Conservation (phyloP, 2,888 invertebrate species). For the Chrysolina americana region DNA sequence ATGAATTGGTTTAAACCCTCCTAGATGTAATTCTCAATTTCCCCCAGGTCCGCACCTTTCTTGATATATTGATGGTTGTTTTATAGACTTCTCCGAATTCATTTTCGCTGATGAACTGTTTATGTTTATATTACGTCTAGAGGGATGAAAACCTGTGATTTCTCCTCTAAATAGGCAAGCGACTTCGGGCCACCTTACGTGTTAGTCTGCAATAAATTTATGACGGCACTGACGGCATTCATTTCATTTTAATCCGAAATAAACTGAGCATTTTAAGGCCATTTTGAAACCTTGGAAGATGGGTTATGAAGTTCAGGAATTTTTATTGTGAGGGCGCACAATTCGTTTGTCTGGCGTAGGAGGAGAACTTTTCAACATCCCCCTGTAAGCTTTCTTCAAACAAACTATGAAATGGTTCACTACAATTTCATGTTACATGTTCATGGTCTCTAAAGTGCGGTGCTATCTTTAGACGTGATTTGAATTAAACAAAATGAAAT, state of each 20-base stretch:
- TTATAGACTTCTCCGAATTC: background rate
- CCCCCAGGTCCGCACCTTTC: background rate
- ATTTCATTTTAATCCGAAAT: slow-evolving; percentile 51
- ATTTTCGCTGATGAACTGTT: background rate
- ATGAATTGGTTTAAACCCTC: background rate
- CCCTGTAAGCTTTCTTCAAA: background rate
- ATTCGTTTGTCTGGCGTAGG: slow-evolving; percentile 27
- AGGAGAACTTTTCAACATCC: slow-evolving; percentile 9
- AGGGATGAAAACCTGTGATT: background rate
- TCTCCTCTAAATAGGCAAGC: background rate
- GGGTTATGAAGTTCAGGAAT: slow-evolving; percentile 45
- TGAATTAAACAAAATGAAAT: too few relatives aligned
- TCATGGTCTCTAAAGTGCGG: background rate
- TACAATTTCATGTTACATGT: background rate
- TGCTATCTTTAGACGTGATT: background rate
- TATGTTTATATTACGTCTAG: background rate
- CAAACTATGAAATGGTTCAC: too few relatives aligned
- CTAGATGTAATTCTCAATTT: background rate
- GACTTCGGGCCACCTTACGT: slow-evolving; percentile 62
- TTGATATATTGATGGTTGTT: background rate
- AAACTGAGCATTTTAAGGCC: slow-evolving; percentile 62
- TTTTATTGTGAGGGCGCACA: slow-evolving; percentile 14
- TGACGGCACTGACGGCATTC: slow-evolving; percentile 58
- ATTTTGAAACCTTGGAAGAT: slow-evolving; percentile 62
- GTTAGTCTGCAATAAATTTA: slow-evolving; percentile 35